phyloP scores from a whole-genome alignment of 2,888 invertebrate genomes.

The Pristionchus arcanus region DNA sequence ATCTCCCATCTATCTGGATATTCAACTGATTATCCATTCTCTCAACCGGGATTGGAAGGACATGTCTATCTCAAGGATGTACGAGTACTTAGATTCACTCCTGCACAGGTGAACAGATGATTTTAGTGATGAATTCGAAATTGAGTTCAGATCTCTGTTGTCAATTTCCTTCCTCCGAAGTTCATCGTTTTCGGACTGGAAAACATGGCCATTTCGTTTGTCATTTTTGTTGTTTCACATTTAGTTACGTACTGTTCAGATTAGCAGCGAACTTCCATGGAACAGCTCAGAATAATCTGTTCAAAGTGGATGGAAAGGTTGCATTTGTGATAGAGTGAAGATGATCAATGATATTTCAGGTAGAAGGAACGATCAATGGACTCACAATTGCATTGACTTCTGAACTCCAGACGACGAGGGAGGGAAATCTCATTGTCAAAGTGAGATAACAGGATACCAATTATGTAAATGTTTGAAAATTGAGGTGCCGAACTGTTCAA shows the following conservation, averaged over 20 bases:
- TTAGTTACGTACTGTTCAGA: background rate
- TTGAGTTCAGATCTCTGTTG: constrained; percentile 65
- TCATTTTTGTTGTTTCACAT: background rate
- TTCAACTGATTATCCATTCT: constrained; percentile 69
- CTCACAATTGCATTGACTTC: constrained; percentile 73
- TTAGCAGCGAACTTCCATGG: constrained; percentile 40
- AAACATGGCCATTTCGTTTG: constrained; percentile 73
- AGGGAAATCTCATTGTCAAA: constrained; percentile 72
- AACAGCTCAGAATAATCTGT: constrained; percentile 55
- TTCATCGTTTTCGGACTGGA: constrained; percentile 73
- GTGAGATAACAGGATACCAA: constrained; percentile 42
- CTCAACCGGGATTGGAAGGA: constrained; percentile 74
- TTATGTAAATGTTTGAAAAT: background rate
- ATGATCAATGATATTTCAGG: constrained; percentile 35
- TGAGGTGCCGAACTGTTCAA: constrained; percentile 73
- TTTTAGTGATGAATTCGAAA: background rate
- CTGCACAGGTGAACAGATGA: constrained; percentile 64
- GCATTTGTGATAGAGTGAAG: background rate
- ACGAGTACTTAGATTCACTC: constrained; percentile 70
- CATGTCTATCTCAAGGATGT: constrained; percentile 70
- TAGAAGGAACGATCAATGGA: constrained; percentile 72
- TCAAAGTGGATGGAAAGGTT: constrained; percentile 65
- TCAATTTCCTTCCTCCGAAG: constrained; percentile 75
- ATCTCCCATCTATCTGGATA: constrained; percentile 63
- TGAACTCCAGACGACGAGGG: constrained; percentile 65